A percentile compares a stretch with the other conserved stretches of the same genome.
Conservation (phyloP, 2,797 vertebrate genomes). For the Lacerta agilis region DNA sequence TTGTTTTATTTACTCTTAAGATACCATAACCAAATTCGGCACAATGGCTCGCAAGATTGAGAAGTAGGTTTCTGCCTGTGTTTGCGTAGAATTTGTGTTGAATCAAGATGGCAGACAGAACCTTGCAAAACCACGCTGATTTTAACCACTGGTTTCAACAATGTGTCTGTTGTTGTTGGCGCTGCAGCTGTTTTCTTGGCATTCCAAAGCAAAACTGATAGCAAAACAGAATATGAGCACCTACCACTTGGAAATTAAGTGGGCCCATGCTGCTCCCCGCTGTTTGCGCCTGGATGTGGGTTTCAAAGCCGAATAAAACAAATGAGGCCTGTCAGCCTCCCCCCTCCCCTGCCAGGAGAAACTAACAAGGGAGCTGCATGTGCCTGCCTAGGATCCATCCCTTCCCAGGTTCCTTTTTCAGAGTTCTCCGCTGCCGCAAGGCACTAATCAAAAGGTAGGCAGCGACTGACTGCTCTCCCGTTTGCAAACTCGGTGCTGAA, state of each 20-base stretch:
- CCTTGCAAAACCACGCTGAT: no score
- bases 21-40: no score
- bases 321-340: not conserved
- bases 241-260: not conserved
- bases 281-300: not conserved
- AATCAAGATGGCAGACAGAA: no score
- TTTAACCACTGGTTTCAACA: no score
- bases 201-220: no score
- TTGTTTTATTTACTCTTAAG: no score
- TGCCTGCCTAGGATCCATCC: not conserved
- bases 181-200: no score
- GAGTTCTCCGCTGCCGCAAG: not conserved
- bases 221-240: not conserved
- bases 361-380: not conserved
- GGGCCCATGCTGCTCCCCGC: not conserved
- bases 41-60: no score
- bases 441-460: conserved; percentile 21
- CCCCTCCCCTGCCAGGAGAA: not conserved
- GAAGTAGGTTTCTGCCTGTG: no score
- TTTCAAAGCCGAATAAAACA: not conserved
- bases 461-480: not conserved
- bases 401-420: not conserved
- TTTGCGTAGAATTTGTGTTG: no score
- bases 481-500: not conserved
- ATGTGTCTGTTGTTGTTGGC: no score